Percentiles rank a stretch among this genome's conserved stretches.
Conservation (phyloP, 2,888 invertebrate genomes). For the Beris chalybata region DNA sequence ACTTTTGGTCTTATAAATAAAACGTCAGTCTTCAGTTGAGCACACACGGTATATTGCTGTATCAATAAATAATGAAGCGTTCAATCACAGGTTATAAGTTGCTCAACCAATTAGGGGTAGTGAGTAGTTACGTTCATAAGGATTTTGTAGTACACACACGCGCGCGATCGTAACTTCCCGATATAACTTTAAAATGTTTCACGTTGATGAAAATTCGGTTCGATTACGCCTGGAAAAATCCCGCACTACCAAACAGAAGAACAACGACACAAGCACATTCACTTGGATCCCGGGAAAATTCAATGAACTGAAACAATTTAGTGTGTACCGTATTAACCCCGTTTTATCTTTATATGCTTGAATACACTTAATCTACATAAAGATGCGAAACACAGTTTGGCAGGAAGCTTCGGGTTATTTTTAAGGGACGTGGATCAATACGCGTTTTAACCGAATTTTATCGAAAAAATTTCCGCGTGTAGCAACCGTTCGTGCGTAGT, state of each 20-base stretch:
- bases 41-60: not conserved
- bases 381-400: slow-evolving; percentile 2
- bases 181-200: not conserved
- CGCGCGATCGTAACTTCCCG: too few species aligned
- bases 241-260: too few species aligned
- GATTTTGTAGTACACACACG: not conserved
- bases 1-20: slow-evolving; percentile 5
- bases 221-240: too few species aligned
- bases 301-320: slow-evolving; percentile 40
- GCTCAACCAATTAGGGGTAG: slow-evolving; percentile 6
- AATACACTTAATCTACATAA: slow-evolving; percentile 37
- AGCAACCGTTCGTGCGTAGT: not conserved
- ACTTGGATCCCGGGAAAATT: slow-evolving; percentile 31
- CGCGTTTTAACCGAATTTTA: too few species aligned
- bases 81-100: slow-evolving; percentile 8
- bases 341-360: slow-evolving; percentile 41
- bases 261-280: not conserved
- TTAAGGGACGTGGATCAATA: slow-evolving; percentile 2
- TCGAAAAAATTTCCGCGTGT: too few species aligned
- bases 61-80: not conserved
- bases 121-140: not conserved
- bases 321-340: slow-evolving; percentile 38
- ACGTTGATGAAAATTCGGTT: not conserved
- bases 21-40: not conserved
- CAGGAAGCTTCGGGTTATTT: slow-evolving; percentile 11